These are phyloP conservation scores for Eupeodes corollae DNA, from an alignment of 1,140 invertebrate genomes.

Conservation along the genomic window DNA sequence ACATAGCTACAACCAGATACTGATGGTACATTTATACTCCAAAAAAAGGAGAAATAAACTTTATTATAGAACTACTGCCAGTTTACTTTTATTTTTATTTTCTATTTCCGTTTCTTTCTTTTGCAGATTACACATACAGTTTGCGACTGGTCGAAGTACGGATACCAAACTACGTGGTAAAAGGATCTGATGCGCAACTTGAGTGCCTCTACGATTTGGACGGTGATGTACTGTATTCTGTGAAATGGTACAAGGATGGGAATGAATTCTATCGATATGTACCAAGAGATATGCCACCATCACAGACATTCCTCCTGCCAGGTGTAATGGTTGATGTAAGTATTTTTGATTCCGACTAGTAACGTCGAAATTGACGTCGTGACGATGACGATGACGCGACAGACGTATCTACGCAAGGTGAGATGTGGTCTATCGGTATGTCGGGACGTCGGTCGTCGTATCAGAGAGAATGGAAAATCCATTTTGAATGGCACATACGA, in stretches of 20 bases:
- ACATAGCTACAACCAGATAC: too few relatives aligned
- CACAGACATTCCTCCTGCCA: slow-evolving; percentile 47
- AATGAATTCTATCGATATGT: slow-evolving; percentile 71
- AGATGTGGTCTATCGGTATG: too few relatives aligned
- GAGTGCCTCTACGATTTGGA: slow-evolving; percentile 56
- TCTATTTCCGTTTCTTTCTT: not conserved
- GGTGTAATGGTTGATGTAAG: slow-evolving; percentile 56
- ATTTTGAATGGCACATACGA: too few relatives aligned
- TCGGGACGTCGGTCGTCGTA: too few relatives aligned
- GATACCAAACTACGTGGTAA: slow-evolving; percentile 53
- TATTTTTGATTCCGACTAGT: slow-evolving; percentile 10
- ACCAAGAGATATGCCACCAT: slow-evolving; percentile 52
- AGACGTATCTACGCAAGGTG: too few relatives aligned
- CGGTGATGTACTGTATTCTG: slow-evolving; percentile 56
- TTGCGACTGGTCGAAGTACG: slow-evolving; percentile 52
- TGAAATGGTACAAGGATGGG: slow-evolving; percentile 70
- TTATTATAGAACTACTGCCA: too few relatives aligned
- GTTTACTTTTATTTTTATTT: too few relatives aligned
- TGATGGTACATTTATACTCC: too few relatives aligned
- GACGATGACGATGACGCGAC: too few relatives aligned
- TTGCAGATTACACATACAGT: slow-evolving; percentile 34
- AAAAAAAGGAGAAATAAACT: too few relatives aligned
- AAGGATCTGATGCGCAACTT: slow-evolving; percentile 47
- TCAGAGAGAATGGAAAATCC: too few relatives aligned
- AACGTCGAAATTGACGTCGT: too few relatives aligned